Conservation (phyloP, 2,113 vertebrate species). For the Bubalus kerabau region DNA sequence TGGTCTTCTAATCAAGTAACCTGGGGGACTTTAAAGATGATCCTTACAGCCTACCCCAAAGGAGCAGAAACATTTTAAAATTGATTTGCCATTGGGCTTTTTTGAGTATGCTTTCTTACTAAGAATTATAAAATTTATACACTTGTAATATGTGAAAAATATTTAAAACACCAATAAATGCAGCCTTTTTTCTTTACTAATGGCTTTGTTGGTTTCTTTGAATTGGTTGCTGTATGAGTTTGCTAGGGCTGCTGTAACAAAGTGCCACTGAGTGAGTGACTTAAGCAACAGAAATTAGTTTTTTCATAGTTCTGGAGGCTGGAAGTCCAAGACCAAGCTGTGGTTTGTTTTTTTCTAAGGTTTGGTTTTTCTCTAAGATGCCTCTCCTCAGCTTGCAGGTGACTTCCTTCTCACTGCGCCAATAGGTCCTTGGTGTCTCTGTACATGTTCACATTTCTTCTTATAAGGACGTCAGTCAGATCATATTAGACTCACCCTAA, state of each 20-base stretch:
- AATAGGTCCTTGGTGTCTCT: background rate
- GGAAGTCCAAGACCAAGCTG: background rate
- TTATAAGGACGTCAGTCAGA: background rate
- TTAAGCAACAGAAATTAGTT: background rate
- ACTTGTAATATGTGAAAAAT: background rate
- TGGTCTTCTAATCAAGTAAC: conserved; percentile 64
- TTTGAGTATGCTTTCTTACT: background rate
- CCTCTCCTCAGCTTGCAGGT: background rate
- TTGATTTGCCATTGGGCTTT: conserved; percentile 26
- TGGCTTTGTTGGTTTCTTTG: background rate
- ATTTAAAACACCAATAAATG: background rate
- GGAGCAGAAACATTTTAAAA: conserved; percentile 44
- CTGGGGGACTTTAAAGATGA: conserved; percentile 39
- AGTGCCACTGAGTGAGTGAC: fast-evolving
- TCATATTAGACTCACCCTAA: background rate
- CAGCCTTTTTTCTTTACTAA: background rate
- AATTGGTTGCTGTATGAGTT: background rate
- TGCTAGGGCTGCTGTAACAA: background rate
- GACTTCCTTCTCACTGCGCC: background rate
- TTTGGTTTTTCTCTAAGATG: background rate
- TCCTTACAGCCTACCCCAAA: background rate
- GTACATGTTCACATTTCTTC: background rate
- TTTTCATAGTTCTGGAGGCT: background rate
- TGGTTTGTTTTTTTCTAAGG: background rate
- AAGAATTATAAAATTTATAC: background rate